Base-by-base conservation (phyloP, 2,888 invertebrate genomes). In the Mythimna ferrago region DNA sequence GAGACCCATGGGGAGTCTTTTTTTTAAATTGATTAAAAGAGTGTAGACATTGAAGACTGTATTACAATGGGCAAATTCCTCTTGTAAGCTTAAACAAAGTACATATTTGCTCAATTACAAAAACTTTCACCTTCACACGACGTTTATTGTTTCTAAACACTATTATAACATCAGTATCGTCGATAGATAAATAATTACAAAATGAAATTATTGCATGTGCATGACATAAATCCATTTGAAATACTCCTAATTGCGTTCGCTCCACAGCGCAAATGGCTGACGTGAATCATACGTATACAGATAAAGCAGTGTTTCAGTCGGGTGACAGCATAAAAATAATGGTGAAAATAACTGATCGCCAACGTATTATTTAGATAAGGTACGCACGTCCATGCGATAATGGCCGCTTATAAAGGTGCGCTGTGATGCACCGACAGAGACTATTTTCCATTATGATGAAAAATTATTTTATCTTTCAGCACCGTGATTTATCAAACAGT, bases 301-400 rank as follows among this genome's bases (percentile, higher is more conserved):
- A 86, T 84, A 89, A 86, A 86, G 76, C 83, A 80, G 78, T 87
- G 86, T 88, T 89, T 88, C 83, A 86, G 81, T 69, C 75, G 80
- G 84, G 86, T 88, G 89, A 91, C 90, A 89, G 86, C 84, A 83
- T 88, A 90, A 87, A 89, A 90, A 89, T 89, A 89, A 90, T 90
- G 87, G 89, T 89, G 89, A 89, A 91, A 92, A 91, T 92, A 90
- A 89, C 85, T 78, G 89, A 90, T 89, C 81, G 89, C 86, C 73
- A 88, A 85, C 86, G 86, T 88, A 87, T 92, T 90, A 91, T 90
- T 89, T 90, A 92, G 92, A 93, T 94, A 93, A 92, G 89, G 80
- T 81, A 76, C 71, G 81, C 87, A 89, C 86, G 89, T 89, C 88
- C 89, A 88, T 85, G 79, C 84, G 86, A 88, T 93, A 93, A 92